Base-by-base conservation (phyloP, 37 sponge, comb jelly and placozoan species). In the Cliona cf. orientalis region DNA sequence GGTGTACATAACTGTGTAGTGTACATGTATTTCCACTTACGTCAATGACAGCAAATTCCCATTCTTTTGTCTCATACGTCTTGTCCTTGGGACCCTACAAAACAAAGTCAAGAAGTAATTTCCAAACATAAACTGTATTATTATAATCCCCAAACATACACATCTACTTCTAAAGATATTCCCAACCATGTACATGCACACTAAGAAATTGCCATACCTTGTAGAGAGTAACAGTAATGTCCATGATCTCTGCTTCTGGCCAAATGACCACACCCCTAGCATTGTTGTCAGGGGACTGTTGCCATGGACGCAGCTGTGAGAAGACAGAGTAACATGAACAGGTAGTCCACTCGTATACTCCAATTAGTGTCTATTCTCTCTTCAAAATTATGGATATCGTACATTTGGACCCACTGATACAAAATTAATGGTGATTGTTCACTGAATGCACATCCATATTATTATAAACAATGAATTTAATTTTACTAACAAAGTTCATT, bases 171-270 rank as follows among this genome's bases (percentile, higher is more conserved):
- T n/a, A n/a, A n/a, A n/a, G n/a, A n/a, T n/a, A n/a, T n/a, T n/a
- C n/a, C n/a, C n/a, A n/a, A n/a, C n/a, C n/a, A n/a, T n/a, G n/a
- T n/a, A n/a, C n/a, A n/a, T n/a, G n/a, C n/a, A n/a, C n/a, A n/a
- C n/a, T n/a, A n/a, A n/a, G n/a, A 43, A 25, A 53, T 21, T 29
- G n/a, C 17, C 43, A 46, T 33, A 90, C 92, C 85, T 90, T 92
- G 75, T 96, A 96, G 2, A 96, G 82, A 29, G 93, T 96, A 65
- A 92, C 80, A 22, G 80, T 79, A 29, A 82, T 69, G 37, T 90
- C 94, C 65, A 96, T 73, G 17, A 42, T 41, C 42, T 92, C 91
- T 26, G 84, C 71, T 2, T 96, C 96, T 5, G 96, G 93, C 96
- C 96, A 96, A 6, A 96, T 84, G 21, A 92, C 80, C 66, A 78